Evolutionary conservation across 2,888 invertebrate genomes (phyloP), one percentile per base, ranked within the genome.

Genomic region (Thymelicus sylvestris): DNA sequence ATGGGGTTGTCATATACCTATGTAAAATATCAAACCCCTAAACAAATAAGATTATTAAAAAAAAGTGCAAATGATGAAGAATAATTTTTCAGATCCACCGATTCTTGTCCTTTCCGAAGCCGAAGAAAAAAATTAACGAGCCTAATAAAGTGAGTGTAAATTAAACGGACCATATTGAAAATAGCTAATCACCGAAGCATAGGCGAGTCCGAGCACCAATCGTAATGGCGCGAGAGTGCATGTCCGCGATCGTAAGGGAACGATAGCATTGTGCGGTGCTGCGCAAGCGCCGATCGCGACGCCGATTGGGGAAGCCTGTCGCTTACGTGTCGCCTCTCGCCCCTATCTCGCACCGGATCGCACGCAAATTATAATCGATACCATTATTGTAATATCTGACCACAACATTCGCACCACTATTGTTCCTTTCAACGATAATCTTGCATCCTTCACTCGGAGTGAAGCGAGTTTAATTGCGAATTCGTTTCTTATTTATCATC

Each of bases 331-430:
- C 92, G 91, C 89, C 87, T 88, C 85, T 81, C 84, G 82, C 84
- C 85, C 83, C 81, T 93, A 93, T 92, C 93, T 85, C 86, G 75
- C 76, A 83, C 86, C 86, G 87, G 86, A 93, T 93, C 93, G 90
- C 92, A 93, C 93, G 93, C 93, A 93, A 93, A 93, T 93, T 93
- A 93, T 93, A 92, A 93, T 91, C 93, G 93, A 93, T 92, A 92
- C 93, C 92, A 93, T 92, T 93, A 93, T 93, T 93, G 93, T 93
- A 91, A 92, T 91, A 92, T 90, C 87, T 86, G 81, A 87, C 84
- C 88, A 87, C 87, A 88, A 90, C 90, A 89, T 86, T 90, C 88
- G 85, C 89, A 88, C 85, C 83, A 84, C 90, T 89, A 90, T 92
- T 92, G 90, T 92, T 88, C 83, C 80, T 86, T 87, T 87, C 87